Base-by-base conservation (phyloP, 1,140 invertebrate genomes). In the Orius laevigatus region DNA sequence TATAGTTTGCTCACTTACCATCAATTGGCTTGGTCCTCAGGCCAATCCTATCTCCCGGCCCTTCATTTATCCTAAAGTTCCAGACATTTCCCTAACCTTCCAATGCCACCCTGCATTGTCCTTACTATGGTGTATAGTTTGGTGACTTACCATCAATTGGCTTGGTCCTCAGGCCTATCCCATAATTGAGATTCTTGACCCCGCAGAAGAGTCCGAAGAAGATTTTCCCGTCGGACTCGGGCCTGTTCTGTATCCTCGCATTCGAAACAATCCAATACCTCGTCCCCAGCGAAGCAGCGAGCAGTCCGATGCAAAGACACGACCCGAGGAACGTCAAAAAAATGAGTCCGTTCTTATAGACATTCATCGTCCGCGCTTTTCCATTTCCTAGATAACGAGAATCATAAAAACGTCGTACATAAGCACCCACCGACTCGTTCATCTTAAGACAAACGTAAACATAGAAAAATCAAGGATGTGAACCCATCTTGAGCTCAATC, bases 301-400 rank as follows among this genome's bases (percentile, higher is more conserved):
- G 71, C 36, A 94, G 62, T 5, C 79, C 85, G 43, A 91, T 78
- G 47, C 81, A 81, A 42, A 88, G 62, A 59, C 85, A 79, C 48
- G 84, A 83, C 5, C 86, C 75, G 53, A 92, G 80, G 61, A 93
- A 91, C 15, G 88, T 92, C 46, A 83, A 75, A 58, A 89, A 89
- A 34, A 92, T 82, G 64, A 90, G 78, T 16, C 82, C 79, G 52
- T 82, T 66, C 57, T 77, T 77, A 54, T 84, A 81, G 58, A 83
- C 46, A 43, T 57, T 60, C 58, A 60, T 59, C 40, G 41, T 57
- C 44, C 43, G 45, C 15, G 33, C 44, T 16, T 35, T 38, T 33
- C 49, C 49, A 51, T 51, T 46, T 46, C 49, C 49, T 51, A 31
- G 18, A 31, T 45, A 45, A 42, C 10, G 12, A 12, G 19, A 31